A percentile compares a stretch with the other conserved stretches of the same genome.
Evolutionary conservation across 2,113 vertebrate genomes (phyloP).

Genomic region (Cynoglossus semilaevis): DNA sequence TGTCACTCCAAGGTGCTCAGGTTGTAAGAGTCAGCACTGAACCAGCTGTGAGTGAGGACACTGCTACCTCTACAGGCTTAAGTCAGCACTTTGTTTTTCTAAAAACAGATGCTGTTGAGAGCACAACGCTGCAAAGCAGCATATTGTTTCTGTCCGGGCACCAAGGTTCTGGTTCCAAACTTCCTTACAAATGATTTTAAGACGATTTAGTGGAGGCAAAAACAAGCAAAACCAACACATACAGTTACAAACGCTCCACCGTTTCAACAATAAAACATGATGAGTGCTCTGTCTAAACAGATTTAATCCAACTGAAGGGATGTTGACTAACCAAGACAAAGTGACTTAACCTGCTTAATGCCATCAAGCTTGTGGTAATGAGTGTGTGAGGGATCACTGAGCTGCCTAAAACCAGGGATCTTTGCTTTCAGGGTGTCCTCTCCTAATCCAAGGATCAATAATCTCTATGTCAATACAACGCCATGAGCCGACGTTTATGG

Average conservation of each 20-base stretch:
- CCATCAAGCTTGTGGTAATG: constrained; percentile 22
- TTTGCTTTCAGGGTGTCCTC: constrained; percentile 9
- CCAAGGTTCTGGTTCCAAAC: too few relatives aligned
- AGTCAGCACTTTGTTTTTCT: constrained; percentile 59
- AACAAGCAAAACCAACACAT: too few relatives aligned
- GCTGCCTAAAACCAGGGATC: constrained; percentile 27
- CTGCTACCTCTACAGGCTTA: constrained; percentile 40
- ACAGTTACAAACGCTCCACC: too few relatives aligned
- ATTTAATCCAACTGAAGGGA: neutral
- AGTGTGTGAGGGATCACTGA: constrained; percentile 26
- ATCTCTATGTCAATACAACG: constrained; percentile 24
- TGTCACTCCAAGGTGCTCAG: constrained; percentile 18
- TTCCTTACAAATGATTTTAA: too few relatives aligned
- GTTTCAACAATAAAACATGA: too few relatives aligned
- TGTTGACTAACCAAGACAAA: constrained; percentile 28
- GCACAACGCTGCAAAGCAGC: constrained; percentile 16
- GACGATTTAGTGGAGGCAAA: too few relatives aligned
- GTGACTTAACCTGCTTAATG: constrained; percentile 31
- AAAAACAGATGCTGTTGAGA: constrained; percentile 61
- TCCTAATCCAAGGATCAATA: constrained; percentile 56
- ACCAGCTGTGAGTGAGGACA: constrained; percentile 46
- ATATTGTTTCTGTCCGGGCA: constrained; percentile 13
- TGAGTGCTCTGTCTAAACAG: too few relatives aligned
- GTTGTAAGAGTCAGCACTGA: constrained; percentile 22
- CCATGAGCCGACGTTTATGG: constrained; percentile 26